Evolutionary conservation across 2,113 vertebrate species (phyloP).

Genomic region (Probosciger aterrimus): DNA sequence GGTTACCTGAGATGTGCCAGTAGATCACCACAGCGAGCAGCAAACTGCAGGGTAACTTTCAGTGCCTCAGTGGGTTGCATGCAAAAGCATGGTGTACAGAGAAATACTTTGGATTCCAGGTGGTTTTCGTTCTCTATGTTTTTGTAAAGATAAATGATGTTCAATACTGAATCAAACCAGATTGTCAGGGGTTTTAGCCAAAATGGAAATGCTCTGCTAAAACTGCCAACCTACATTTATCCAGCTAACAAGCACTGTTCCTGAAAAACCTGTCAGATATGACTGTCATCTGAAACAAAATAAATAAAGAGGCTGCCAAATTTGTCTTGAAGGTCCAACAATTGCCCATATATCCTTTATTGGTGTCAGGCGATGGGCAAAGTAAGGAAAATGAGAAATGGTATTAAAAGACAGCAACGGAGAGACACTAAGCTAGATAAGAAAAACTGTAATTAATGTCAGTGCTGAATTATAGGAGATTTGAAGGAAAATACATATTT

Average conservation of each 20-base stretch:
- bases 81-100: background rate
- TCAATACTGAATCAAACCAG: background rate
- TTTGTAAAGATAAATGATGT: background rate
- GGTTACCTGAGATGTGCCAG: background rate
- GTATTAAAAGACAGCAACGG: background rate
- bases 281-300: slow-evolving; percentile 13
- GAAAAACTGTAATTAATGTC: slow-evolving; percentile 35
- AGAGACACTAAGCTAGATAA: background rate
- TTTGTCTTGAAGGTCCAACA: slow-evolving; percentile 5
- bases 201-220: slow-evolving; percentile 5
- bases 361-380: background rate
- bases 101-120: background rate
- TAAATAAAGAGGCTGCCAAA: slow-evolving; percentile 32
- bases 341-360: background rate
- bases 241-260: slow-evolving; percentile 5
- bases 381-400: background rate
- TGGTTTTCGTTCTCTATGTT: background rate
- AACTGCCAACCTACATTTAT: background rate
- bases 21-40: background rate
- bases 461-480: background rate
- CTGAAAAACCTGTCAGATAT: slow-evolving; percentile 27
- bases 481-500: slow-evolving; percentile 28
- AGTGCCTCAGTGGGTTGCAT: accelerated
- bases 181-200: background rate
- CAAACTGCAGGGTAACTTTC: background rate